Base-by-base conservation (phyloP, 2,797 vertebrate genomes). In the Nyctalus aviator region DNA sequence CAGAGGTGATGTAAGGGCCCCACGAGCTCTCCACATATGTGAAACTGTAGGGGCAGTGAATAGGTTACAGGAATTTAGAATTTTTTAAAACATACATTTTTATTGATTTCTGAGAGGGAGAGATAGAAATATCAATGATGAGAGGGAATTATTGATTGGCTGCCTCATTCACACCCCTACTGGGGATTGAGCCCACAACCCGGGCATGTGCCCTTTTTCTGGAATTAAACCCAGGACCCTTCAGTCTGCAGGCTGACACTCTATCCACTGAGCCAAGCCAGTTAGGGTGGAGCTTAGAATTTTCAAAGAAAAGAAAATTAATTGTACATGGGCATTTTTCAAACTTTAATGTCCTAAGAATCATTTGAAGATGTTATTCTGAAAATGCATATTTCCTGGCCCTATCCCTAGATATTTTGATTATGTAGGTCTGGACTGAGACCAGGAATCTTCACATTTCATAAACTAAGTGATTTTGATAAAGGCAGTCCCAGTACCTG, bases 1-100 rank as follows among this genome's bases (percentile, higher is more conserved):
- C 94, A 12, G 91, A 97, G n/a, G 73, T 96, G 83, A 97, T 27
- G 8, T 93, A 97, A 12, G 94, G 88, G 11, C 97, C 97, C 95
- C 95, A 97, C 0, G 20, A 1, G 0, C 2, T 55, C 10, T 88
- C 20, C 35, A 23, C 25, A 14, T 11, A 12, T 10, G 76, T 90
- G 76, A 97, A 98, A 2, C 97, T 97, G 76, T 48, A 53, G 27
- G 37, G n/a, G 83, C 30, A 95, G 57, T 14, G 32, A 69, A 59
- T 1, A 11, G 41, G 32, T 88, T 78, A 27, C 5, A 53, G 23
- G 44, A 84, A 57, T 11, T 88, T 90, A 72, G 7, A 53, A 46
- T 85, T 66, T 77, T 77, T 69, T 30, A 62, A 85, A 62, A 62
- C 6, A 30, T 62, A 62, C 30, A 30, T 30, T 62, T 59, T 62